These are phyloP conservation scores for Oryzias celebensis DNA, from an alignment of 2,113 vertebrate species.

Conservation along the genomic window DNA sequence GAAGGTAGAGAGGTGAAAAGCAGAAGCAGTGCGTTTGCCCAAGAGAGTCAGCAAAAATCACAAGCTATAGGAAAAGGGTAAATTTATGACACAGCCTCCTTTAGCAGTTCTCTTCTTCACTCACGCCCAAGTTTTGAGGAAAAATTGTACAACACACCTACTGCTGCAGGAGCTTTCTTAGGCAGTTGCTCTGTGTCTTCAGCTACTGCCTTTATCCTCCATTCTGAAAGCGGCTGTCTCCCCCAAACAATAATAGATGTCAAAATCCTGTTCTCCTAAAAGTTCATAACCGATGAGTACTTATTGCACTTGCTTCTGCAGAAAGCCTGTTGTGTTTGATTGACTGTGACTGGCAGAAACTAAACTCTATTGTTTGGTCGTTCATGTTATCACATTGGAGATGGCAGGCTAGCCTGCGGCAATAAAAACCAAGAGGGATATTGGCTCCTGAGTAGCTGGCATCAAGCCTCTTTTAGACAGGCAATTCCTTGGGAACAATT, in stretches of 20 bases:
- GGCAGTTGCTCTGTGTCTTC: constrained; percentile 31
- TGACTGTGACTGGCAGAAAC: constrained; percentile 69
- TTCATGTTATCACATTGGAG: constrained; percentile 63
- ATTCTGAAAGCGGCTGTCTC: constrained; percentile 46
- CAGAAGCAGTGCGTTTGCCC: constrained; percentile 36
- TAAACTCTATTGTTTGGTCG: constrained; percentile 64
- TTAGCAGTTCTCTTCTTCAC: constrained; percentile 30
- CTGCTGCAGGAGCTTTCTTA: constrained; percentile 19
- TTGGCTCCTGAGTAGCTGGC: constrained; percentile 68
- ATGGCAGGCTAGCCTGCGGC: constrained; percentile 52
- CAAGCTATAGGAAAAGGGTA: constrained; percentile 45
- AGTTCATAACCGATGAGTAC: constrained; percentile 55
- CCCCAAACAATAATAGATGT: constrained; percentile 60
- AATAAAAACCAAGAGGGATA: constrained; percentile 60
- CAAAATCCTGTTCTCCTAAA: constrained; percentile 57
- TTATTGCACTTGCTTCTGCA: constrained; percentile 49
- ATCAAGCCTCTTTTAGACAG: constrained; percentile 54
- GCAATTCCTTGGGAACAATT: constrained; percentile 67
- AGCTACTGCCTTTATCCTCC: constrained; percentile 42
- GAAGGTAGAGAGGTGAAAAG: constrained; percentile 26
- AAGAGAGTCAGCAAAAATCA: constrained; percentile 44
- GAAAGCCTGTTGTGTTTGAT: constrained; percentile 59
- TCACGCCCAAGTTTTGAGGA: constrained; percentile 15
- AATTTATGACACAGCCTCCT: constrained; percentile 38
- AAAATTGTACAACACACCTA: constrained; percentile 18